phyloP scores from a whole-genome alignment of 1,140 invertebrate genomes.

The Leptopilina boulardi region DNA sequence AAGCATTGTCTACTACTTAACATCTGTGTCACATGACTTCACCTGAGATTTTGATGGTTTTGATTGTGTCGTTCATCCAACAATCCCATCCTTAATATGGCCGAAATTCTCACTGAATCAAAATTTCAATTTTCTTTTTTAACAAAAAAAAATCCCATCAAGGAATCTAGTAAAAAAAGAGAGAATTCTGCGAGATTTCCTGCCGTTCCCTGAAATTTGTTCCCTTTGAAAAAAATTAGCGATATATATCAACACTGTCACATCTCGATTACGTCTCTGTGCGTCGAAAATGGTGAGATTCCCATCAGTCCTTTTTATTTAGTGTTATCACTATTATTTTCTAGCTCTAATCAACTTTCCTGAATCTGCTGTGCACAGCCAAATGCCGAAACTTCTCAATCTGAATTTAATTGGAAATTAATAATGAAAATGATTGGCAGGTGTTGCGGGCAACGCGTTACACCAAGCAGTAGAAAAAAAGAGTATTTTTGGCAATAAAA shows the following conservation, averaged over 20 bases:
- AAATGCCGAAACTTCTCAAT: constrained; percentile 69
- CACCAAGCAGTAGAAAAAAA: constrained; percentile 69
- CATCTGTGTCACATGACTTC: constrained; percentile 75
- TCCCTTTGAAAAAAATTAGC: constrained; percentile 50
- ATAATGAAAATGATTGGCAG: constrained; percentile 70
- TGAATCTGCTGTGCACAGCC: constrained; percentile 70
- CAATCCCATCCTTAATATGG: constrained; percentile 57
- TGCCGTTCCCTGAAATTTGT: neutral
- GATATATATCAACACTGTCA: constrained; percentile 75
- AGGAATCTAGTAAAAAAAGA: neutral
- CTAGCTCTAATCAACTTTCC: constrained; percentile 73
- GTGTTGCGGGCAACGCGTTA: constrained; percentile 72
- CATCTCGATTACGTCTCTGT: constrained; percentile 75
- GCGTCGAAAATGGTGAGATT: constrained; percentile 76
- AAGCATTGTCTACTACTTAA: constrained; percentile 71
- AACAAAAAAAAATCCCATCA: neutral
- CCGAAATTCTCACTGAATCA: constrained; percentile 60
- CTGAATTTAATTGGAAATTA: constrained; percentile 67
- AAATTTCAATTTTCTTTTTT: neutral
- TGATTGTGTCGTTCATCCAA: constrained; percentile 72
- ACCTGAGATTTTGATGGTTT: constrained; percentile 76
- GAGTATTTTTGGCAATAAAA: constrained; percentile 64
- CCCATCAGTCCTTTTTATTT: constrained; percentile 74
- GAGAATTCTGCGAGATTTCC: neutral
- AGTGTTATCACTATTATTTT: constrained; percentile 74